Conservation (phyloP, 37 sponge, comb jelly and placozoan genomes). For the Theonella swinhoei region DNA sequence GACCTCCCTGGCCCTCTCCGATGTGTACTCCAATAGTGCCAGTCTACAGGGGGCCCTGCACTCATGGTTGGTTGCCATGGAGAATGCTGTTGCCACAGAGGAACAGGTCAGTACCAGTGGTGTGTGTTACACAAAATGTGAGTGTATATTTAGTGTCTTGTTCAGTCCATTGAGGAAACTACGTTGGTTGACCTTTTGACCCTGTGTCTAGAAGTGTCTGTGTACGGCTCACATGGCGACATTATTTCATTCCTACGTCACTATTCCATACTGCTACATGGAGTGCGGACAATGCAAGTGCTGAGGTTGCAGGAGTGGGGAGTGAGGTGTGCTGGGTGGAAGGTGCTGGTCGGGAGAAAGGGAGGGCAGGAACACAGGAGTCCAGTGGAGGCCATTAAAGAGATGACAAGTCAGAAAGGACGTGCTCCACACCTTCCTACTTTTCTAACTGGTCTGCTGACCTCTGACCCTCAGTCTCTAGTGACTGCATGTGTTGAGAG, state of each 20-base stretch:
- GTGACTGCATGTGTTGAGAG: neutral
- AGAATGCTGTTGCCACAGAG: neutral
- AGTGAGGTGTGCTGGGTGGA: slow-evolving; percentile 6
- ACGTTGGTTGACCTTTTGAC: neutral
- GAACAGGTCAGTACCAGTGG: neutral
- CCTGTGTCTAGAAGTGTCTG: neutral
- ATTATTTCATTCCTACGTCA: neutral
- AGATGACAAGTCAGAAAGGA: neutral
- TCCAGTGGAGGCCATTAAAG: neutral
- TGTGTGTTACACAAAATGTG: too few relatives aligned
- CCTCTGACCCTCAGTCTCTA: neutral
- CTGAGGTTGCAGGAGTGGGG: slow-evolving; percentile 14
- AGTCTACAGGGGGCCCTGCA: neutral
- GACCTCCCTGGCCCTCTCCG: neutral
- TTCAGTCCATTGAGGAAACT: neutral
- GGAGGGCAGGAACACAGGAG: neutral
- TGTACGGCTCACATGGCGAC: neutral
- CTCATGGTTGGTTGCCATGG: slow-evolving; percentile 4
- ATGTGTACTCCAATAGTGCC: neutral
- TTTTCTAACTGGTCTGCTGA: neutral
- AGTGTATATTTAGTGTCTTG: neutral
- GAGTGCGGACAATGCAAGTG: neutral
- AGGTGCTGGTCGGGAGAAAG: neutral
- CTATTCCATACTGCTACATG: slow-evolving; percentile 4
- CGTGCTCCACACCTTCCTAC: neutral